Evolutionary conservation across 2,113 vertebrate species (phyloP).

Genomic region (Elephas maximus): DNA sequence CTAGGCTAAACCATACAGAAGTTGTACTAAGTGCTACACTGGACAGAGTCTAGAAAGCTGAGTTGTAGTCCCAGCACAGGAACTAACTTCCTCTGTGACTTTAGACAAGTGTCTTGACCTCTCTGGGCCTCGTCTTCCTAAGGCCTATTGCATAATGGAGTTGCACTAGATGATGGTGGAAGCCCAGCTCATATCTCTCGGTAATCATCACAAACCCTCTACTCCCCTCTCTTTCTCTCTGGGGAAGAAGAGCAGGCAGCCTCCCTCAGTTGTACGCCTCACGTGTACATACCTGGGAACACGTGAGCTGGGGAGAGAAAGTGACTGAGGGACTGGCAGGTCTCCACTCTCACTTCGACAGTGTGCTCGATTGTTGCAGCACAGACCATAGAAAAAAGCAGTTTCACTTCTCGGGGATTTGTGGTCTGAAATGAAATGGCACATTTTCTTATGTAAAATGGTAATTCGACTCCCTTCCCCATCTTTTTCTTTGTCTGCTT

Average conservation of each 20-base stretch:
- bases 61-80: background rate
- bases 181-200: background rate
- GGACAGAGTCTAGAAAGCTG: background rate
- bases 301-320: fast-evolving
- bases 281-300: fast-evolving
- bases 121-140: background rate
- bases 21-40: background rate
- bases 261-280: fast-evolving
- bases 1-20: background rate
- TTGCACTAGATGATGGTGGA: background rate
- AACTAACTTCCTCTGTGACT: background rate
- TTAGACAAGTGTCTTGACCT: background rate
- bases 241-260: background rate
- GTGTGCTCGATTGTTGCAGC: fast-evolving
- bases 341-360: fast-evolving
- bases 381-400: fast-evolving
- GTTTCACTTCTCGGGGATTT: background rate
- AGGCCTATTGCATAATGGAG: background rate
- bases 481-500: background rate
- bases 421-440: background rate
- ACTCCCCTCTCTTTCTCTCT: background rate
- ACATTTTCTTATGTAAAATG: background rate
- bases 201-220: too few species aligned
- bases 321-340: too few species aligned
- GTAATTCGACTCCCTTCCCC: too few species aligned